Evolutionary conservation across 2,797 vertebrate genomes (phyloP).

Genomic region (Amniataba percoides): DNA sequence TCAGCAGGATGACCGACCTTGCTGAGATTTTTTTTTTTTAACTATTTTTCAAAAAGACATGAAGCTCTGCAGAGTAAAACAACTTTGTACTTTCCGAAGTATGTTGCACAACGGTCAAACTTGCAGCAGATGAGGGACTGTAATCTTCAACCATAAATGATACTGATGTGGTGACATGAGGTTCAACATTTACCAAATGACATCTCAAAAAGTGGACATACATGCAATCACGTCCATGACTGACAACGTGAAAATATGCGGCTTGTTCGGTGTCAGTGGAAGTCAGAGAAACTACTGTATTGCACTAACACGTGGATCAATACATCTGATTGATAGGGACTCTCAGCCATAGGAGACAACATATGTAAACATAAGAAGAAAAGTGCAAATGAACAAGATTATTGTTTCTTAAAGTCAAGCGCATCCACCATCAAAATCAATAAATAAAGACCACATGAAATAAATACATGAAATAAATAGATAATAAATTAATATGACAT

Average conservation of each 20-base stretch:
- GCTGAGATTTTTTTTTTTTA: conserved; percentile 30
- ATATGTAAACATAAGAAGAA: conserved; percentile 50
- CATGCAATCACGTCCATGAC: conserved; percentile 57
- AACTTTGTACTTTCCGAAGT: neutral
- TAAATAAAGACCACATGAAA: conserved; percentile 32
- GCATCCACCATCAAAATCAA: conserved; percentile 25
- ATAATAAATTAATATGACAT: conserved; percentile 33
- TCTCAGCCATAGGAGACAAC: conserved; percentile 32
- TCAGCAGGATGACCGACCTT: conserved; percentile 41
- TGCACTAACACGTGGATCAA: conserved; percentile 52
- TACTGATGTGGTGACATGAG: conserved; percentile 7
- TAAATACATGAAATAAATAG: conserved; percentile 25
- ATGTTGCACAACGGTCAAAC: neutral
- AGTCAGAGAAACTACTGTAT: conserved; percentile 43
- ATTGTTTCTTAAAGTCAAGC: conserved; percentile 23
- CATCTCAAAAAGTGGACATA: conserved; percentile 39
- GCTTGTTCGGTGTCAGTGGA: conserved; percentile 14
- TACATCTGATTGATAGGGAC: conserved; percentile 13
- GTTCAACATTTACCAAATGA: conserved; percentile 45
- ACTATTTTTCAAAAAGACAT: neutral
- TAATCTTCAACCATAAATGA: conserved; percentile 23
- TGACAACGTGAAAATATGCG: conserved; percentile 25
- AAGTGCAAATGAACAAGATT: conserved; percentile 45
- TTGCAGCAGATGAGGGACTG: conserved; percentile 32
- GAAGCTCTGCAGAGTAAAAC: conserved; percentile 19